phyloP scores from a whole-genome alignment of 35 echinoderm and acorn worm genomes.

The Eucidaris tribuloides region DNA sequence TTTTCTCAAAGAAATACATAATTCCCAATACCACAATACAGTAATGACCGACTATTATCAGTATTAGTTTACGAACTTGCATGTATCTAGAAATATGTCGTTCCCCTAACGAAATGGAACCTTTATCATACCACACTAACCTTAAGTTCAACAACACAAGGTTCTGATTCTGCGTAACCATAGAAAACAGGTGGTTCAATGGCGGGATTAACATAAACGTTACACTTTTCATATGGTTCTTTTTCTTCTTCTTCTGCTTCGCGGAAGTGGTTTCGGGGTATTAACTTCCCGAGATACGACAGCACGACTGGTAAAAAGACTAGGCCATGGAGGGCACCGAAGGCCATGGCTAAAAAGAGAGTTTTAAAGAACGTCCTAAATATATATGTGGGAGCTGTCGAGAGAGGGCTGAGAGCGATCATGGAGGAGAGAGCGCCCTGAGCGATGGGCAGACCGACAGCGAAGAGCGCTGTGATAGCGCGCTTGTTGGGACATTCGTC shows the following conservation, averaged over 20 bases:
- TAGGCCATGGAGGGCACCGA: slow-evolving; percentile 78
- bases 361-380: slow-evolving; percentile 80
- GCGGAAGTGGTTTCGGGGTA: not conserved
- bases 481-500: slow-evolving; percentile 48
- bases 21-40: too few relatives aligned
- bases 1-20: too few relatives aligned
- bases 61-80: too few relatives aligned
- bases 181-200: not conserved
- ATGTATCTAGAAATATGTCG: too few relatives aligned
- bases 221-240: not conserved
- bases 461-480: slow-evolving; percentile 46
- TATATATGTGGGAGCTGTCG: slow-evolving; percentile 42
- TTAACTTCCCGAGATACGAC: not conserved
- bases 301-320: slow-evolving; percentile 78
- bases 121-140: slow-evolving; percentile 14
- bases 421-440: slow-evolving; percentile 53
- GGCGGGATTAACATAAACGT: not conserved
- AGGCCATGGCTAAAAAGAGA: slow-evolving; percentile 65
- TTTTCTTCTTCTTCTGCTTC: not conserved
- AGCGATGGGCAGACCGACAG: slow-evolving; percentile 63
- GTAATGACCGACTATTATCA: too few relatives aligned
- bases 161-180: not conserved
- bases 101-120: too few relatives aligned
- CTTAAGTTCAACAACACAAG: not conserved
- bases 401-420: slow-evolving; percentile 51